Evolutionary conservation across 2,888 invertebrate genomes (phyloP).

Genomic region (Furcula furcula): DNA sequence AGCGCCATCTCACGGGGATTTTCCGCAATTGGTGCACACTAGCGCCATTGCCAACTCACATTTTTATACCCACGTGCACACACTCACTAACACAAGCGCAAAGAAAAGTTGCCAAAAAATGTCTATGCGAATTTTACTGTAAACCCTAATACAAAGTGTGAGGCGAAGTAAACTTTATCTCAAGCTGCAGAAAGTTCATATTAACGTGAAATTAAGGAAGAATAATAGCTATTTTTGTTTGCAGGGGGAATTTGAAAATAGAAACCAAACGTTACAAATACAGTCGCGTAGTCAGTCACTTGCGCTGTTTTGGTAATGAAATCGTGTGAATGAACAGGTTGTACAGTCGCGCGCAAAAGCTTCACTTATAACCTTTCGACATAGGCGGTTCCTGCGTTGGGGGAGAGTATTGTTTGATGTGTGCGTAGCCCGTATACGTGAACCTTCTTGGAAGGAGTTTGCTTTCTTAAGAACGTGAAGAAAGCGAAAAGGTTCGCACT

Average conservation of each 20-base stretch:
- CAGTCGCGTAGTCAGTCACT: conserved; percentile 4
- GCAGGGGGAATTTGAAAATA: conserved; percentile 14
- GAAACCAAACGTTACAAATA: conserved; percentile 32
- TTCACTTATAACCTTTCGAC: conserved; percentile 37
- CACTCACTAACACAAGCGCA: conserved; percentile 49
- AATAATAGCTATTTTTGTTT: conserved; percentile 34
- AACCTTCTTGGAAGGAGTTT: conserved; percentile 71
- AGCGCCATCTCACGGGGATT: conserved; percentile 59
- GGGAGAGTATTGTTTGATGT: conserved; percentile 35
- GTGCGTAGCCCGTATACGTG: conserved; percentile 51
- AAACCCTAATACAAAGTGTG: conserved; percentile 11
- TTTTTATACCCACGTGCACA: conserved; percentile 48
- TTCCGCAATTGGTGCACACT: conserved; percentile 51
- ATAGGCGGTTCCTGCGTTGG: conserved; percentile 28
- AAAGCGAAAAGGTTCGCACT: conserved; percentile 76
- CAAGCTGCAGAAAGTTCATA: conserved; percentile 1
- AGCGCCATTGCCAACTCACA: conserved; percentile 61
- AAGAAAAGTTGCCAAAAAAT: conserved; percentile 65
- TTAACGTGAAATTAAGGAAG: conserved; percentile 8
- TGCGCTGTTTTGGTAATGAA: conserved; percentile 30
- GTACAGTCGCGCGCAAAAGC: conserved; percentile 11
- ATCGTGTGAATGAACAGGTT: conserved; percentile 15
- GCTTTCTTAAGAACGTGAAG: conserved; percentile 78
- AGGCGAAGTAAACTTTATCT: conserved; percentile 18
- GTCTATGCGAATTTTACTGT: conserved; percentile 24